Conservation (phyloP, 2,888 invertebrate genomes). For the Reticulitermes lucifugus region DNA sequence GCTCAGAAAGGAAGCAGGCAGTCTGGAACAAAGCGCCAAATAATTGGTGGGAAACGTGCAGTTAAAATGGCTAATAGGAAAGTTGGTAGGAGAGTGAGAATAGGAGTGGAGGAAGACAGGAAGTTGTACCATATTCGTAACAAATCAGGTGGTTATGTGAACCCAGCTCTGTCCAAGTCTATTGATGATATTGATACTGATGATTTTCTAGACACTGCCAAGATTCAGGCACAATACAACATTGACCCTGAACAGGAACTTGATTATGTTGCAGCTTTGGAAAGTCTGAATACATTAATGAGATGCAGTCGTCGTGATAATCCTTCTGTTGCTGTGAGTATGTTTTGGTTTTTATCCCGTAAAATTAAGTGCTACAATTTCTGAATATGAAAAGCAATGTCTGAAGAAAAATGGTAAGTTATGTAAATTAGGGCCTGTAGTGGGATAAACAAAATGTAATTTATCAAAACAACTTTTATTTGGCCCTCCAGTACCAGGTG, state of each 20-base stretch:
- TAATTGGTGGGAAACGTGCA: not conserved
- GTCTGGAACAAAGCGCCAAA: not conserved
- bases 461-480: no score
- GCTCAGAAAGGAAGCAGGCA: not conserved
- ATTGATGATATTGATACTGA: constrained; percentile 51
- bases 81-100: not conserved
- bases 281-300: constrained; percentile 52
- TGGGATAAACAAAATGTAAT: no score
- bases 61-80: not conserved
- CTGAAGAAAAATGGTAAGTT: no score
- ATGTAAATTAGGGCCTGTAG: no score
- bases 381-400: no score
- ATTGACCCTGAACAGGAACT: constrained; percentile 38
- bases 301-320: constrained; percentile 41
- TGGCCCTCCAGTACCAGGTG: no score
- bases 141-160: constrained; percentile 57
- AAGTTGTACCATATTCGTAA: constrained; percentile 53
- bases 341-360: not conserved
- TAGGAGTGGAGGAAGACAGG: constrained; percentile 5
- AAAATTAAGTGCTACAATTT: no score
- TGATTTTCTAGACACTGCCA: constrained; percentile 17
- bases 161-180: constrained; percentile 54
- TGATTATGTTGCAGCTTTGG: constrained; percentile 52
- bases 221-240: not conserved
- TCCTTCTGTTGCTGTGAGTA: not conserved